Evolutionary conservation across 2,888 invertebrate species (phyloP).

Genomic region (Agrochola circellaris): DNA sequence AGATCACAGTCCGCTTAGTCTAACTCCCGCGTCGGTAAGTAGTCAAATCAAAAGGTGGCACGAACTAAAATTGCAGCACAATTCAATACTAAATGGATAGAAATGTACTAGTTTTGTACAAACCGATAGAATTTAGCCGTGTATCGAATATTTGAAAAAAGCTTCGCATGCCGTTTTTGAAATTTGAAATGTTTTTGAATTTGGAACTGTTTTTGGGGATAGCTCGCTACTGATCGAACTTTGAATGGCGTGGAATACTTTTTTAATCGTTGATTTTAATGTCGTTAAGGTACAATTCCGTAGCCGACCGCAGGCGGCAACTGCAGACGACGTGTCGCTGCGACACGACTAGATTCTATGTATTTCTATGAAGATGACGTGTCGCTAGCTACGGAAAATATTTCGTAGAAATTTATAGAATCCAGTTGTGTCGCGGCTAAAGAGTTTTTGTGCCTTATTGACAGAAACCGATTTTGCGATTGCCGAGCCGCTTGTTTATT

Average conservation of each 20-base stretch:
- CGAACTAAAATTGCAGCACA: conserved; percentile 61
- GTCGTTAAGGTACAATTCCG: too few species aligned
- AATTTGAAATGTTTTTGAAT: conserved; percentile 9
- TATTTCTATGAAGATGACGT: too few species aligned
- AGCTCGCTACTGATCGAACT: not conserved
- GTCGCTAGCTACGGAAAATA: too few species aligned
- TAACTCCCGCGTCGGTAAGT: conserved; percentile 57
- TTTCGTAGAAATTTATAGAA: too few species aligned
- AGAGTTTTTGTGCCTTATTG: not conserved
- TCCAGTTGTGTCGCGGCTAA: too few species aligned
- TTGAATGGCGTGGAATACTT: not conserved
- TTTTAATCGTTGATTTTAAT: not conserved
- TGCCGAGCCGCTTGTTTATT: not conserved
- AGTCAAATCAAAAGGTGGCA: conserved; percentile 64
- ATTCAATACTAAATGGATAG: conserved; percentile 47
- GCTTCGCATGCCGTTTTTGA: conserved; percentile 16
- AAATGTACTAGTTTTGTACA: conserved; percentile 29
- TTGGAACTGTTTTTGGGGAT: not conserved
- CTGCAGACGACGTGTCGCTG: too few species aligned
- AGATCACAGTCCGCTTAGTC: conserved; percentile 55
- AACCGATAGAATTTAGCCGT: conserved; percentile 36
- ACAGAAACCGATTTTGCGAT: not conserved
- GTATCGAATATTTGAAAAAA: conserved; percentile 41
- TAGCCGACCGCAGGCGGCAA: too few species aligned
- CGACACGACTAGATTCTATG: too few species aligned